Percentiles rank a stretch among this genome's conserved stretches.
These are phyloP conservation scores for Peromyscus californicus DNA, from an alignment of 2,113 vertebrate species.

Conservation along the genomic window DNA sequence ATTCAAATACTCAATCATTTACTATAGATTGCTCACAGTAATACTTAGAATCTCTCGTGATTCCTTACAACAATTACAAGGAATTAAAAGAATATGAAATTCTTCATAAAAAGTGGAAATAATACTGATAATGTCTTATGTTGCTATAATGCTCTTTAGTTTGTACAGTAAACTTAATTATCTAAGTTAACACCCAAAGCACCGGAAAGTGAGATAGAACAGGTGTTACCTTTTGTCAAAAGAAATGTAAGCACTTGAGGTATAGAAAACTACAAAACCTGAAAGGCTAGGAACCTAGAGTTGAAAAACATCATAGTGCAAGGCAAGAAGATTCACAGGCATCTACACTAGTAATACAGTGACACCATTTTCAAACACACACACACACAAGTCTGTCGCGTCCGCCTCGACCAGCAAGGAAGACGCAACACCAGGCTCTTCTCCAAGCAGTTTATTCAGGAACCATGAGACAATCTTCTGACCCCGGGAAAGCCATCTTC, in stretches of 20 bases:
- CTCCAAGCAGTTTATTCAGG: too few species aligned
- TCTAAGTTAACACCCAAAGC: background rate
- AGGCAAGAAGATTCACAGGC: background rate
- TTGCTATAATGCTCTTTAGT: background rate
- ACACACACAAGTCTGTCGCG: too few species aligned
- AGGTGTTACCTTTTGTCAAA: background rate
- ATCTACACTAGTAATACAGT: background rate
- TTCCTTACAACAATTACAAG: constrained; percentile 5
- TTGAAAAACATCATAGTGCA: background rate
- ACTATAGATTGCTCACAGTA: background rate
- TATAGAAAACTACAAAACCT: background rate
- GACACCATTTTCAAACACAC: background rate
- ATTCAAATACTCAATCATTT: constrained; percentile 39
- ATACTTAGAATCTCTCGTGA: background rate
- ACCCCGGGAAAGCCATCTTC: too few species aligned
- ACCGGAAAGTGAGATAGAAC: background rate
- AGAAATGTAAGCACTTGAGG: background rate
- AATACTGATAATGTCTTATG: background rate
- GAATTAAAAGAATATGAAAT: background rate
- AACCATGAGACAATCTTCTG: too few species aligned
- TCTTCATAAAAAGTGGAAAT: constrained; percentile 22
- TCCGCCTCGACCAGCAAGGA: too few species aligned
- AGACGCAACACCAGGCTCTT: too few species aligned
- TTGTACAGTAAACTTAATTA: constrained; percentile 42
- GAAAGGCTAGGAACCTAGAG: background rate